Conservation (phyloP, 2,888 invertebrate genomes). For the Microplitis deprimator region DNA sequence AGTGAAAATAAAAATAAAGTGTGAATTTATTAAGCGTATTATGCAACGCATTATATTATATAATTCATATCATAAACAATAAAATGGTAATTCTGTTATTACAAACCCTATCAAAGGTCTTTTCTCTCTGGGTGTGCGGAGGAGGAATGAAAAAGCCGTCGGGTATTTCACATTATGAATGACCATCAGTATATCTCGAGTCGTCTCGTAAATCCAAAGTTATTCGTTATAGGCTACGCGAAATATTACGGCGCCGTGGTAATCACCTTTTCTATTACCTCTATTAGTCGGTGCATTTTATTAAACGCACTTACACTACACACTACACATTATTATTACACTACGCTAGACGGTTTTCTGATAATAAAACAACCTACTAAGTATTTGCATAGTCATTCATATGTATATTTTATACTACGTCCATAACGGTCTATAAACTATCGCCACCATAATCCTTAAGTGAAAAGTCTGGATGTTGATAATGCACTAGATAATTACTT, state of each 20-base stretch:
- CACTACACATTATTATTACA: neutral
- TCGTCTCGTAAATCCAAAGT: conserved; percentile 20
- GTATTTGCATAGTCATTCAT: conserved; percentile 57
- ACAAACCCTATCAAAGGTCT: neutral
- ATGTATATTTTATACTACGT: conserved; percentile 47
- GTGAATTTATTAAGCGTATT: neutral
- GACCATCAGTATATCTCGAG: conserved; percentile 18
- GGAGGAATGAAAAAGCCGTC: conserved; percentile 9
- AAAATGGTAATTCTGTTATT: conserved; percentile 1
- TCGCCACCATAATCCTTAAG: conserved; percentile 12
- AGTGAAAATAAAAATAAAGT: neutral
- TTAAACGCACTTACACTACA: conserved; percentile 54
- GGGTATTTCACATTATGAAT: neutral
- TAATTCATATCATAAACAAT: conserved; percentile 1
- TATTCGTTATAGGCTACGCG: conserved; percentile 25
- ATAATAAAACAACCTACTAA: conserved; percentile 58
- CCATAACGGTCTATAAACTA: conserved; percentile 21
- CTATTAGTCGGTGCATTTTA: conserved; percentile 59
- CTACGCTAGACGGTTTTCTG: conserved; percentile 45
- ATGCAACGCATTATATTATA: neutral
- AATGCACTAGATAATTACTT: conserved; percentile 1
- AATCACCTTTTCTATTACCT: conserved; percentile 61
- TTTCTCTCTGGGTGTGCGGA: neutral
- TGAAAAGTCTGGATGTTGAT: conserved; percentile 19
- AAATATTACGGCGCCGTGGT: conserved; percentile 56